These are phyloP conservation scores for Bubo blakistoni DNA, from an alignment of 2,113 vertebrate species.

Conservation along the genomic window DNA sequence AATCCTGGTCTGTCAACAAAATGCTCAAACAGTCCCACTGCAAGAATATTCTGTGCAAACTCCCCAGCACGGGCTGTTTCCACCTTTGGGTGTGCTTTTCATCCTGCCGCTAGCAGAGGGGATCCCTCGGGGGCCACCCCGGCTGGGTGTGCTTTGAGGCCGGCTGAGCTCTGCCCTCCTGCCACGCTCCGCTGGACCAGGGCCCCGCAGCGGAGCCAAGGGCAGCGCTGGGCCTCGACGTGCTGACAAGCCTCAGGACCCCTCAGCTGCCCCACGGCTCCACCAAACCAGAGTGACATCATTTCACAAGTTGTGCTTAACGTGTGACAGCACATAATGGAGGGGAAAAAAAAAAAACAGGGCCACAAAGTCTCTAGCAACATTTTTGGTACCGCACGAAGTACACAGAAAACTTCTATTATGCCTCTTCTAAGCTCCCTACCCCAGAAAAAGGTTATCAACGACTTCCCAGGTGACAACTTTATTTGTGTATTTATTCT, in stretches of 20 bases:
- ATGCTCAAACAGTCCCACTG: not conserved
- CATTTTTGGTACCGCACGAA: not conserved
- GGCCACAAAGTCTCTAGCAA: not conserved
- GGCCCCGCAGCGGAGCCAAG: not conserved
- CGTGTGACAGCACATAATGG: fast-evolving
- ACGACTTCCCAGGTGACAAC: not conserved
- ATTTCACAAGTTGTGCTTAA: fast-evolving
- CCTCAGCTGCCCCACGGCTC: not conserved
- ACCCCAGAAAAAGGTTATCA: not conserved
- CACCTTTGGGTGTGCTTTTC: too few relatives aligned
- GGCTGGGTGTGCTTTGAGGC: not conserved
- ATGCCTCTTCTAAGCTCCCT: not conserved
- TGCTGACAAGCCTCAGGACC: not conserved
- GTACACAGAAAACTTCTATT: not conserved
- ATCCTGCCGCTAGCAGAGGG: not conserved
- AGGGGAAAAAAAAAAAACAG: not conserved
- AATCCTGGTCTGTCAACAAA: not conserved
- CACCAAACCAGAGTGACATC: not conserved
- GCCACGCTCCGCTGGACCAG: not conserved
- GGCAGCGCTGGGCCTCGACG: fast-evolving
- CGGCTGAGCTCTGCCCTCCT: not conserved
- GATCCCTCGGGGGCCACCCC: not conserved
- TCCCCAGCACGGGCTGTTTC: not conserved
- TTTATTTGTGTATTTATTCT: constrained; percentile 12
- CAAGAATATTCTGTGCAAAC: too few relatives aligned